Evolutionary conservation across 2,113 vertebrate genomes (phyloP), one percentile per base, ranked within the genome.

Genomic region (Brienomyrus longianalis): DNA sequence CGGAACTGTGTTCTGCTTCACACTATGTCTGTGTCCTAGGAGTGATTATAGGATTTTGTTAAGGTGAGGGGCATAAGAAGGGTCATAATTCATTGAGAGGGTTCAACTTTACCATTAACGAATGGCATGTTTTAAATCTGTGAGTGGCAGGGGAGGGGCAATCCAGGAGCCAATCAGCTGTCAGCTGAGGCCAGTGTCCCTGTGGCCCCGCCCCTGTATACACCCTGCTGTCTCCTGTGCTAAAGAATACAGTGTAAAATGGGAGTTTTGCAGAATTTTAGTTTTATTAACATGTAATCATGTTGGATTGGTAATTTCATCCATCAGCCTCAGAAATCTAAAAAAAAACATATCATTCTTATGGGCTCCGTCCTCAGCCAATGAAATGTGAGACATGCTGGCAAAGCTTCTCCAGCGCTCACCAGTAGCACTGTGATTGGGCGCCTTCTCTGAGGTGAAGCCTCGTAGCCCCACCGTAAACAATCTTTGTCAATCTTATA

Each of bases 401-500:
- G 10, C n/a, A 13, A 31, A 70, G 3, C 51, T 62, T 39, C 70
- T n/a, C 1, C 39, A 80, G 77, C 47, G 11, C 23, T 70, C 19
- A 74, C 88, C 15, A 39, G 39, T 54, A 51, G 45, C 43, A 45
- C 56, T 43, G 23, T 89, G 88, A 89, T 89, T 39, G 88, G 77
- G 47, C 9, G 27, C 84, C 47, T 80, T 39, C n/a, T 51, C 47
- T 50, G 47, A 48, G 45, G n/a, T 39, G n/a, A 23, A 51, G 21
- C 48, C n/a, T 50, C n/a, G 52, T 52, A 52, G 48, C 48, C 45
- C 48, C 35, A 2, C 11, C 13, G 17, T 84, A 51, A 89, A 87
- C 59, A 13, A 62, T 89, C 62, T 56, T 70, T 43, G 50, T 91
- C 43, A 89, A 62, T 31, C 70, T 27, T 91, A 80, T 87, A 59